A percentile compares a stretch with the other conserved stretches of the same genome.
Conservation (phyloP, 2,888 invertebrate genomes). For the Emmelina monodactyla region DNA sequence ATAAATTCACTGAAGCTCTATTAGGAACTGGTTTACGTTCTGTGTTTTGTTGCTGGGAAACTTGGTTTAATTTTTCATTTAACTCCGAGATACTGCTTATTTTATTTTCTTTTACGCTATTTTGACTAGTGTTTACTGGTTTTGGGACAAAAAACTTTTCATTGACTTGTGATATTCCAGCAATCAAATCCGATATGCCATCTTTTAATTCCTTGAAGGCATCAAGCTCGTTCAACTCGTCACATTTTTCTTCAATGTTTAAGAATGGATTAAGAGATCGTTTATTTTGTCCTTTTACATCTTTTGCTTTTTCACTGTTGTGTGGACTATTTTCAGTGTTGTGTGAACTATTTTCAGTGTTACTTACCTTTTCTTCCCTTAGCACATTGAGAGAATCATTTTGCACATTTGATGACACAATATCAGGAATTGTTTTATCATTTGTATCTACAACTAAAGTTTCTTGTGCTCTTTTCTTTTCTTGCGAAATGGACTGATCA, state of each 20-base stretch:
- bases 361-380: conserved; percentile 17
- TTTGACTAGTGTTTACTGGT: conserved; percentile 21
- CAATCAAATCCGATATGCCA: conserved; percentile 58
- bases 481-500: conserved; percentile 24
- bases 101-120: conserved; percentile 18
- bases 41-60: conserved; percentile 22
- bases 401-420: conserved; percentile 28
- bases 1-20: conserved; percentile 44
- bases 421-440: conserved; percentile 30
- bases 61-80: conserved; percentile 37
- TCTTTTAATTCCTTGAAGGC: conserved; percentile 60
- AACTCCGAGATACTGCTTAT: conserved; percentile 36
- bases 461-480: conserved; percentile 33
- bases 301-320: no score
- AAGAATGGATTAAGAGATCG: conserved; percentile 45
- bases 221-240: conserved; percentile 53
- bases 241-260: conserved; percentile 39
- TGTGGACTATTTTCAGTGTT: conserved; percentile 9
- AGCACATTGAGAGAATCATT: conserved; percentile 31
- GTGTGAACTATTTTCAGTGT: no score
- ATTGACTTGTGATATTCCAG: conserved; percentile 58
- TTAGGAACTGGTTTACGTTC: conserved; percentile 26
- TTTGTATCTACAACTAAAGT: conserved; percentile 29
- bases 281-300: not conserved
- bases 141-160: conserved; percentile 49